Conservation (phyloP, 2,888 invertebrate genomes). For the Timandra comae region DNA sequence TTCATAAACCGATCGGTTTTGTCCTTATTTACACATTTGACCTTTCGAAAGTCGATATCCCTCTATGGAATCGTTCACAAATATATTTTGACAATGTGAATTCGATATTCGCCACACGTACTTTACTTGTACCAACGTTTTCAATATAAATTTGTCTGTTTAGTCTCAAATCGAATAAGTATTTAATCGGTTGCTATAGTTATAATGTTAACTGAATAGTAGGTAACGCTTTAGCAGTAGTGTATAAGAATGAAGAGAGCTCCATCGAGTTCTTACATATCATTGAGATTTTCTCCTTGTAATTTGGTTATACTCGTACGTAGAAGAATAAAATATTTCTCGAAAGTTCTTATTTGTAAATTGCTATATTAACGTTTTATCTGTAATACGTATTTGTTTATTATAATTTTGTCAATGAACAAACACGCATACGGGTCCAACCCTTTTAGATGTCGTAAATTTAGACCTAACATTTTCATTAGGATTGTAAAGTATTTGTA, state of each 20-base stretch:
- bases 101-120: too few species aligned
- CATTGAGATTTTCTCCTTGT: constrained; percentile 74
- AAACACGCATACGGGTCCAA: constrained; percentile 75
- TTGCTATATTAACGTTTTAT: constrained; percentile 50
- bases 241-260: constrained; percentile 61
- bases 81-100: too few species aligned
- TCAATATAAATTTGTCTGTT: too few species aligned
- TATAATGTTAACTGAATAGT: constrained; percentile 57
- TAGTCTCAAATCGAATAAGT: constrained; percentile 12
- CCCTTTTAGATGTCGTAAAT: constrained; percentile 69
- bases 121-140: too few species aligned
- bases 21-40: too few species aligned
- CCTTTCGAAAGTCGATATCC: too few species aligned
- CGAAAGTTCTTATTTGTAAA: constrained; percentile 51
- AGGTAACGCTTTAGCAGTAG: constrained; percentile 73
- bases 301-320: constrained; percentile 55
- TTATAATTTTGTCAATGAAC: constrained; percentile 51
- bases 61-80: too few species aligned
- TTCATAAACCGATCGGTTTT: too few species aligned
- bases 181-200: constrained; percentile 53
- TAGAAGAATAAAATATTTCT: constrained; percentile 37
- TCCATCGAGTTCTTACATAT: constrained; percentile 74
- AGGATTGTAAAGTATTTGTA: constrained; percentile 66
- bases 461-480: constrained; percentile 71
- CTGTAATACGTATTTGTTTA: constrained; percentile 29